These are phyloP conservation scores for Miltochrista miniata DNA, from an alignment of 2,888 invertebrate species.

Conservation along the genomic window DNA sequence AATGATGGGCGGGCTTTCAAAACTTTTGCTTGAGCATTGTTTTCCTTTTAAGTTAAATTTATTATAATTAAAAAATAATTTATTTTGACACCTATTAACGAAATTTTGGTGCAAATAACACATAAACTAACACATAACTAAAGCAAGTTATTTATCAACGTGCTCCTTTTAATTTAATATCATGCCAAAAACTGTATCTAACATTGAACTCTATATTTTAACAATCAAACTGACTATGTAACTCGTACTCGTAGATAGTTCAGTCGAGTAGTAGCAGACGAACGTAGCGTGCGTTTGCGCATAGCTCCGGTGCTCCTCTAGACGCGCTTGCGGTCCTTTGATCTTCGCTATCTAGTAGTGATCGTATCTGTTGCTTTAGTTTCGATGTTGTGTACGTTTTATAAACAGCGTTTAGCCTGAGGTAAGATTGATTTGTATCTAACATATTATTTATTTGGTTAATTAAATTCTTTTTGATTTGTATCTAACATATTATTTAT, in stretches of 20 bases:
- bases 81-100: too few species aligned
- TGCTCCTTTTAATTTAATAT: background rate
- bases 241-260: background rate
- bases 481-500: background rate
- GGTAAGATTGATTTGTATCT: slow-evolving; percentile 33
- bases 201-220: background rate
- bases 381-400: slow-evolving; percentile 37
- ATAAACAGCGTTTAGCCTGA: slow-evolving; percentile 37
- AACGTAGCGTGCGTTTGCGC: slow-evolving; percentile 30
- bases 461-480: slow-evolving; percentile 1
- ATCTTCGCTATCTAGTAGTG: slow-evolving; percentile 28
- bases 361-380: slow-evolving; percentile 29
- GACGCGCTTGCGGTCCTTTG: slow-evolving; percentile 43
- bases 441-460: background rate
- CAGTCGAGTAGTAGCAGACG: slow-evolving; percentile 19
- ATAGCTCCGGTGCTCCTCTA: slow-evolving; percentile 42
- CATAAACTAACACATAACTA: too few species aligned
- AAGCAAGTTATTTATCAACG: too few species aligned
- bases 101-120: too few species aligned
- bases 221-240: background rate
- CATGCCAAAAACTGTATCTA: background rate
- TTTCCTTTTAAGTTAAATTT: too few species aligned
- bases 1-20: too few species aligned
- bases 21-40: too few species aligned
- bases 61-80: too few species aligned